Evolutionary conservation across 2,113 vertebrate genomes (phyloP).

Genomic region (Eidolon helvum): DNA sequence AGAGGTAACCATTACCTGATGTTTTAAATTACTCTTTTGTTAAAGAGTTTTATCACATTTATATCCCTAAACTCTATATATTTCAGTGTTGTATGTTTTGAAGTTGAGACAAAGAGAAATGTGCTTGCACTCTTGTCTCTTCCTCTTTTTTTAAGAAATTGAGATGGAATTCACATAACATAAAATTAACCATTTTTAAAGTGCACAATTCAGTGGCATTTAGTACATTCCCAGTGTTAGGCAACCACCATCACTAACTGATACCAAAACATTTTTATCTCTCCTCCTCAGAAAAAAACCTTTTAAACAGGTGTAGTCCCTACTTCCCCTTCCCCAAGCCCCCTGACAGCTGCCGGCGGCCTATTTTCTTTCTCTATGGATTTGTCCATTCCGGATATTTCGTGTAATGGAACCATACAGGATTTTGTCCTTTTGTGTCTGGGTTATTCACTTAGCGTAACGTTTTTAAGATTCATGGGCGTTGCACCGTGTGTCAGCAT

Average conservation of each 20-base stretch:
- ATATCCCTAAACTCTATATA: background rate
- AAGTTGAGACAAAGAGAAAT: background rate
- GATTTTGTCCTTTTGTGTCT: background rate
- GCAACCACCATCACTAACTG: rapidly evolving
- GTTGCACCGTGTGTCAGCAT: rapidly evolving
- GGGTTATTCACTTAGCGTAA: rapidly evolving
- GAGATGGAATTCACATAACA: background rate
- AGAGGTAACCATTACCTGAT: too few species aligned
- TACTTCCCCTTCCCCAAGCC: too few species aligned
- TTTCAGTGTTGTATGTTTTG: background rate
- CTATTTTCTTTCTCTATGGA: rapidly evolving
- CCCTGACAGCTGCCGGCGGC: rapidly evolving
- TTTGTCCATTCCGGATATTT: background rate
- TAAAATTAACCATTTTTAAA: background rate
- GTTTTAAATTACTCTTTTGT: background rate
- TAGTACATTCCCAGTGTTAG: background rate
- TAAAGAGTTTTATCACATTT: background rate
- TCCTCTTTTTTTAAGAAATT: background rate
- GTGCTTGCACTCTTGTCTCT: background rate
- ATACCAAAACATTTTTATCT: background rate
- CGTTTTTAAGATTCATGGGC: background rate
- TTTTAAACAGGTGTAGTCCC: background rate
- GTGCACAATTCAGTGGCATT: background rate
- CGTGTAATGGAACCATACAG: rapidly evolving
- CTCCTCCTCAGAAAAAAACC: background rate